Conservation (phyloP, 2,797 vertebrate species). For the Xiphophorus birchmanni region DNA sequence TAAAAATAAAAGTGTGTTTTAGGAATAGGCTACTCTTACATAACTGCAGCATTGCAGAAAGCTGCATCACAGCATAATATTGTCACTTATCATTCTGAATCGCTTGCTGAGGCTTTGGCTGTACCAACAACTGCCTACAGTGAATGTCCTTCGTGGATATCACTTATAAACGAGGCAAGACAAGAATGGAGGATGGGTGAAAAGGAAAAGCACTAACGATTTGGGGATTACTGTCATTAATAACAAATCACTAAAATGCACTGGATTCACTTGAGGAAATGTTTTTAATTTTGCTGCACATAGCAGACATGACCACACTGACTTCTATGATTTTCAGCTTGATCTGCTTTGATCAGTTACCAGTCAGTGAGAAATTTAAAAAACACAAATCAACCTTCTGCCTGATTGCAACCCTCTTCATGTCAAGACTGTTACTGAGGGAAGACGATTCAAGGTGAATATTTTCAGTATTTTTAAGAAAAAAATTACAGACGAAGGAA, state of each 20-base stretch:
- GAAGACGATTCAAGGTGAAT: not conserved
- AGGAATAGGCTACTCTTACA: not conserved
- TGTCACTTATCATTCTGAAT: not conserved
- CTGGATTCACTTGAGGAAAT: not conserved
- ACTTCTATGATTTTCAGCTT: not conserved
- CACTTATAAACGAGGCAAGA: not conserved
- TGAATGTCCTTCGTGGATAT: not conserved
- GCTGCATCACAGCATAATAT: not conserved
- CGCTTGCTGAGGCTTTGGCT: not conserved
- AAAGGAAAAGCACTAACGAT: not conserved
- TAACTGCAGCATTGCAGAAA: not conserved
- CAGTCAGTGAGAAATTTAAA: not conserved
- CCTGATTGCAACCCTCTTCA: not conserved
- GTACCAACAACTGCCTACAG: not conserved
- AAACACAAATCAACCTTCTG: not conserved
- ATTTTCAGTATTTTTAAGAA: not conserved
- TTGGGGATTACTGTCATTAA: not conserved
- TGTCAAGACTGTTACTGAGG: not conserved
- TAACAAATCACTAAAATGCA: not conserved
- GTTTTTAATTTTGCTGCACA: not conserved
- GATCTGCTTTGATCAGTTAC: not conserved
- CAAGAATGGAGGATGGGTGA: not conserved
- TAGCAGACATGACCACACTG: not conserved
- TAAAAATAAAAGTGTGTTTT: not conserved
- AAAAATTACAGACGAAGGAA: too few relatives aligned